A percentile compares a stretch with the other conserved stretches of the same genome.
Conservation (phyloP, 2,113 vertebrate genomes). For the Tachysurus vachellii region DNA sequence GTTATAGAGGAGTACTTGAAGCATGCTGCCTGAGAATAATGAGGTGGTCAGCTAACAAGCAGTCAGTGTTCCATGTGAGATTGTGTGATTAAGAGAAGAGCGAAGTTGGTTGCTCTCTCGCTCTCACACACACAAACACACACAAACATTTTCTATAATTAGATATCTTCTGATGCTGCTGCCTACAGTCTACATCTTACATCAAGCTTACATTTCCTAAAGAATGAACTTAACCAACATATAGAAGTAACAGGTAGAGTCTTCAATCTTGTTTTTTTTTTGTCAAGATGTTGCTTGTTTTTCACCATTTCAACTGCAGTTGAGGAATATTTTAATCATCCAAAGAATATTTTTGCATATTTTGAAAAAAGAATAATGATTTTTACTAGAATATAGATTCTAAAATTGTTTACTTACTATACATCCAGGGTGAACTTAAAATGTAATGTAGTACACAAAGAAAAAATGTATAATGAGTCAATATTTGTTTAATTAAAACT, state of each 20-base stretch:
- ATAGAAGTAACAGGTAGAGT: not conserved
- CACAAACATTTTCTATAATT: conserved; percentile 62
- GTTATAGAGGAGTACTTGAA: not conserved
- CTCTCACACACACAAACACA: not conserved
- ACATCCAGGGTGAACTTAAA: not conserved
- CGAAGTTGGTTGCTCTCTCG: conserved; percentile 56
- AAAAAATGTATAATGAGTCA: not conserved
- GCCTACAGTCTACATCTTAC: conserved; percentile 29
- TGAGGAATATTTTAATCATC: not conserved
- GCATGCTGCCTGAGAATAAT: conserved; percentile 60
- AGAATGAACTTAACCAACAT: conserved; percentile 39
- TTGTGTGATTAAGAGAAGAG: conserved; percentile 58
- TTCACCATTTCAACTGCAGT: not conserved
- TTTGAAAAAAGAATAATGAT: not conserved
- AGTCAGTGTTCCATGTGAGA: conserved; percentile 56
- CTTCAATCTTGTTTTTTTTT: not conserved
- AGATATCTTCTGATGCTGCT: conserved; percentile 58
- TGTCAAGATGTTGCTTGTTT: not conserved
- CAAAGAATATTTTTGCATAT: not conserved
- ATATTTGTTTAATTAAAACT: not conserved
- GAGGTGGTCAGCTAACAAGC: conserved; percentile 67
- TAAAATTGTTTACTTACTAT: not conserved
- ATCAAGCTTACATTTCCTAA: conserved; percentile 43
- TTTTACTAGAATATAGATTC: not conserved
- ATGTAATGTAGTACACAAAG: not conserved